Percentiles rank a stretch among this genome's conserved stretches.
Evolutionary conservation across 2,888 invertebrate genomes (phyloP).

Genomic region (Bimastos eiseni): DNA sequence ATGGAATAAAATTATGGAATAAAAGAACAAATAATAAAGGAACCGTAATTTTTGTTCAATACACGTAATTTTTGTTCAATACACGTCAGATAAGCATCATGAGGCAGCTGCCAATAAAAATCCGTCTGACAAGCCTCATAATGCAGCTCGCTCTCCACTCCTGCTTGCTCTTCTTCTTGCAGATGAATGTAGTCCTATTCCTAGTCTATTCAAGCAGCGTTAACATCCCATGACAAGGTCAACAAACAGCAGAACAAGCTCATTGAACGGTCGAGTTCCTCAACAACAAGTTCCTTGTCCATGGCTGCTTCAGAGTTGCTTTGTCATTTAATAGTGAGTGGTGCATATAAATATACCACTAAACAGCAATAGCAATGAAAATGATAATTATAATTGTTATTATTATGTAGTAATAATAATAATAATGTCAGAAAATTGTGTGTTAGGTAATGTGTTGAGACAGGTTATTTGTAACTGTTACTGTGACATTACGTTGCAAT

Average conservation of each 20-base stretch:
- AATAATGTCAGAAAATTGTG: neutral
- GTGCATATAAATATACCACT: neutral
- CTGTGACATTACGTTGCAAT: neutral
- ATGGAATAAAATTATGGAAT: too few relatives aligned
- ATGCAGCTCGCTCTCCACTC: neutral
- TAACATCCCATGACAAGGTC: neutral
- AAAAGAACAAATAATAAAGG: too few relatives aligned
- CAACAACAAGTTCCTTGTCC: neutral
- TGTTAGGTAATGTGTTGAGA: neutral
- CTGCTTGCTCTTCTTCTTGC: neutral
- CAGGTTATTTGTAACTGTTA: neutral
- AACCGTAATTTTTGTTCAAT: too few relatives aligned
- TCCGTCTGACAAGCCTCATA: neutral
- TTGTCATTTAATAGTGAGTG: neutral
- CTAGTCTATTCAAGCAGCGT: neutral
- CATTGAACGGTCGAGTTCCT: neutral
- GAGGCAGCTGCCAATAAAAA: neutral
- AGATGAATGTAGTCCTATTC: neutral
- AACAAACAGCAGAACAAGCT: neutral
- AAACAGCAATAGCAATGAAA: too few relatives aligned
- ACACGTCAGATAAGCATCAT: neutral
- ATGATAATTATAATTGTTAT: neutral
- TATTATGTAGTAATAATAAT: neutral
- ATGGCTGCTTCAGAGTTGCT: neutral
- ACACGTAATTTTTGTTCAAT: neutral